Conservation (phyloP, 2,888 invertebrate species). For the Zaprionus obscuricornis region DNA sequence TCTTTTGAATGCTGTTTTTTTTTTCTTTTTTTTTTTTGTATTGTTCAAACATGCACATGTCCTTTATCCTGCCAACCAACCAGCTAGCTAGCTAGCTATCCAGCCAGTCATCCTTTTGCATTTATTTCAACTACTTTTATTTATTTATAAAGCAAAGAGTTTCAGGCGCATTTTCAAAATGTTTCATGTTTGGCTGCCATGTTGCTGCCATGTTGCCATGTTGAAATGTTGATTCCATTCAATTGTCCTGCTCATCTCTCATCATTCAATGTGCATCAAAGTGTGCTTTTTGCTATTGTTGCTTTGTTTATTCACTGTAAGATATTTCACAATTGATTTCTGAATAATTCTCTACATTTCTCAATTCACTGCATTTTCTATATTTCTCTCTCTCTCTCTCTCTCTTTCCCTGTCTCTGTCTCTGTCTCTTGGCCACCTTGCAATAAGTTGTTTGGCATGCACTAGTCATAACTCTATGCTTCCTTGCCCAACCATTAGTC, state of each 20-base stretch:
- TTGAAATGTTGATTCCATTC: conserved; percentile 57
- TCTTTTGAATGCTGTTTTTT: conserved; percentile 43
- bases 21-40: conserved; percentile 13
- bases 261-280: conserved; percentile 32
- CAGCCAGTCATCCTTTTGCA: conserved; percentile 53
- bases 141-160: conserved; percentile 66
- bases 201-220: conserved; percentile 47
- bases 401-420: no score
- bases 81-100: conserved; percentile 6
- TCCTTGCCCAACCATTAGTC: conserved; percentile 48
- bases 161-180: conserved; percentile 36
- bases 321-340: conserved; percentile 66
- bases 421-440: conserved; percentile 52
- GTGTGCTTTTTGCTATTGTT: conserved; percentile 4
- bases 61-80: conserved; percentile 29
- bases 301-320: conserved; percentile 45
- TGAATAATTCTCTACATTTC: conserved; percentile 69
- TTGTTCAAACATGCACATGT: conserved; percentile 60
- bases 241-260: conserved; percentile 46
- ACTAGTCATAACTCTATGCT: conserved; percentile 38
- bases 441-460: conserved; percentile 53
- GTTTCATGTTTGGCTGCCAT: conserved; percentile 55
- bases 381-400: no score
- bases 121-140: conserved; percentile 69
- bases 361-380: conserved; percentile 22